Evolutionary conservation across 2,888 invertebrate species (phyloP).

Genomic region (Pseudeuparius sepicola): DNA sequence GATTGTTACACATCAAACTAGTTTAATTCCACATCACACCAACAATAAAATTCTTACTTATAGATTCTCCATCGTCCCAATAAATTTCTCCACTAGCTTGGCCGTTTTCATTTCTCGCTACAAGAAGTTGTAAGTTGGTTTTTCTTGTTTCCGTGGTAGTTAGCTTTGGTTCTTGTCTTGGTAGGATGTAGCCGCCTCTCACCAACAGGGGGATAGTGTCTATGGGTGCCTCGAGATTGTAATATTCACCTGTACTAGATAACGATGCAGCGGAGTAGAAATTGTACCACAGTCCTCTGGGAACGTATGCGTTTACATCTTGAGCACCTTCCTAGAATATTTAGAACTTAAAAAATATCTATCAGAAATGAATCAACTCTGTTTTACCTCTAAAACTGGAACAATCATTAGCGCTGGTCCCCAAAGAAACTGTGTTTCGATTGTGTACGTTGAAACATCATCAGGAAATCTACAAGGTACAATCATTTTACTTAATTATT

Average conservation of each 20-base stretch:
- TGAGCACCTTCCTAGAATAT: not conserved
- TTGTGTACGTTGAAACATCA: conserved; percentile 49
- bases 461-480: conserved; percentile 53
- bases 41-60: too few relatives aligned
- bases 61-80: conserved; percentile 1
- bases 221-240: conserved; percentile 40
- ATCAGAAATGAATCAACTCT: not conserved
- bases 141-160: conserved; percentile 1
- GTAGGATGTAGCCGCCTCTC: conserved; percentile 61
- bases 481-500: too few relatives aligned
- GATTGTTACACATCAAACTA: too few relatives aligned
- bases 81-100: not conserved
- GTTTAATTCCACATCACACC: too few relatives aligned
- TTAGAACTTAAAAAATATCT: not conserved
- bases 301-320: conserved; percentile 28
- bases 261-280: not conserved
- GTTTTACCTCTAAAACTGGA: conserved; percentile 52
- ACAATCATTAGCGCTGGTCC: conserved; percentile 61
- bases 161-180: conserved; percentile 49
- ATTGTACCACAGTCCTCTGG: conserved; percentile 23
- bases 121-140: not conserved
- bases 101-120: conserved; percentile 8
- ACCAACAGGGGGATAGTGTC: conserved; percentile 50
- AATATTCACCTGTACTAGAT: not conserved
- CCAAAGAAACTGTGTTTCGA: conserved; percentile 69